Evolutionary conservation across 2,797 vertebrate species (phyloP), one percentile per base, ranked within the genome.

Genomic region (Schizothorax lantsangensis): DNA sequence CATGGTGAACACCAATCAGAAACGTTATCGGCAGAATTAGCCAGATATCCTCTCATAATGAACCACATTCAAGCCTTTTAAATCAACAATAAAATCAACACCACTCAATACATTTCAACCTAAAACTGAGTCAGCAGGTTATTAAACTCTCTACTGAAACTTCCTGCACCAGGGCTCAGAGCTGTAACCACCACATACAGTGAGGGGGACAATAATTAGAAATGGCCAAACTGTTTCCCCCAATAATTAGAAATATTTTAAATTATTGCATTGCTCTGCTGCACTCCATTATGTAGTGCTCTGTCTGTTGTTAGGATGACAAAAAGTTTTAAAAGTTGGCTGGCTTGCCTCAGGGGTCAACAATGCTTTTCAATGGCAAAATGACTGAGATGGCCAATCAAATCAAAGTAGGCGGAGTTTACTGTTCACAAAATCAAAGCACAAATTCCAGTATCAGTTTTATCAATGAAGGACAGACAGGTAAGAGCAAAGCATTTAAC

Each of bases 31-130:
- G 33, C 21, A 57, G 52, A 78, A 78, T 78, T 59, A 78, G 33
- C 52, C 75, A 79, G 75, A 38, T 40, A 15, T 40, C 23, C 12
- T n/a, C 21, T 59, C 23, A 43, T 10, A 59, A 59, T 79, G 21
- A 59, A 59, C 12, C 21, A 40, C 54, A 43, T 38, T 79, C 2
- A 9, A 40, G 52, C 23, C 23, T 26, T 59, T 79, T 17, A 59
- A 78, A n/a, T 59, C 43, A 79, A 26, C 36, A 79, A 79, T 79
- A 79, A 79, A 79, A 59, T 79, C 54, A 79, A 79, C 7, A 26
- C 23, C 36, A 62, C 14, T 40, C 23, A 59, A 79, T 26, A 40
- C 12, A 59, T 79, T 59, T 59, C 21, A 79, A 59, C 54, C 2
- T 0, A 40, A 59, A 79, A 78, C 52, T 78, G 52, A n/a, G 75